Conservation (phyloP, 2,888 invertebrate genomes). For the Pharmacophagus antenor region DNA sequence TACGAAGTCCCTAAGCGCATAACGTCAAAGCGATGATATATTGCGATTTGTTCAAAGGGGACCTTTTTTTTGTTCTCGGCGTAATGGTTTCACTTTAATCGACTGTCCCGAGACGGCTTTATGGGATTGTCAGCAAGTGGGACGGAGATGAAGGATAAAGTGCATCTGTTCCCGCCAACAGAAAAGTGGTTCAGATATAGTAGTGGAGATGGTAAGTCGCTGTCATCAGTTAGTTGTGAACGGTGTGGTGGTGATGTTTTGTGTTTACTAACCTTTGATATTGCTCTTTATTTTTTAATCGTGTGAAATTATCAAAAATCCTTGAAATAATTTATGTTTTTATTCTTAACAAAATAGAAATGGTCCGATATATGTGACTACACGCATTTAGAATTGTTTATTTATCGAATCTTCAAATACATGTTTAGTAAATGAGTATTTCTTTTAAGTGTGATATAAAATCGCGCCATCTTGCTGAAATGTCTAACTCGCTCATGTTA, state of each 20-base stretch:
- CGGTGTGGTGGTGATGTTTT: constrained; percentile 48
- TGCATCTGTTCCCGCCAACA: constrained; percentile 71
- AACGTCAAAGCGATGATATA: constrained; percentile 79
- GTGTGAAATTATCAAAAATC: neutral
- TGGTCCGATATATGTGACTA: too few relatives aligned
- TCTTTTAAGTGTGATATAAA: constrained; percentile 33
- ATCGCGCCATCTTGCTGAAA: constrained; percentile 19
- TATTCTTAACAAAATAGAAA: too few relatives aligned
- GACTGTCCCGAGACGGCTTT: constrained; percentile 49
- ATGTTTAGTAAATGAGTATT: neutral
- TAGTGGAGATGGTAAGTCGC: constrained; percentile 61
- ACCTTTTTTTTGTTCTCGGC: constrained; percentile 79
- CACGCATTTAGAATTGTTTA: too few relatives aligned
- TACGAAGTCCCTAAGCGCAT: constrained; percentile 65
- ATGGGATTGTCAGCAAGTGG: constrained; percentile 38
- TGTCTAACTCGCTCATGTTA: neutral
- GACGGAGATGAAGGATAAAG: constrained; percentile 50
- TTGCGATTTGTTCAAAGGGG: constrained; percentile 79
- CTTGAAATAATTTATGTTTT: too few relatives aligned
- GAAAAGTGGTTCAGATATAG: constrained; percentile 66
- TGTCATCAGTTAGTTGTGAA: constrained; percentile 71
- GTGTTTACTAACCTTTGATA: constrained; percentile 28
- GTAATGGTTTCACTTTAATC: constrained; percentile 79
- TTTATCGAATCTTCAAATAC: too few relatives aligned
- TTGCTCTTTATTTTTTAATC: too few relatives aligned